These are phyloP conservation scores for Tribolium castaneum DNA, from an alignment of 1,140 invertebrate genomes.

Conservation along the genomic window DNA sequence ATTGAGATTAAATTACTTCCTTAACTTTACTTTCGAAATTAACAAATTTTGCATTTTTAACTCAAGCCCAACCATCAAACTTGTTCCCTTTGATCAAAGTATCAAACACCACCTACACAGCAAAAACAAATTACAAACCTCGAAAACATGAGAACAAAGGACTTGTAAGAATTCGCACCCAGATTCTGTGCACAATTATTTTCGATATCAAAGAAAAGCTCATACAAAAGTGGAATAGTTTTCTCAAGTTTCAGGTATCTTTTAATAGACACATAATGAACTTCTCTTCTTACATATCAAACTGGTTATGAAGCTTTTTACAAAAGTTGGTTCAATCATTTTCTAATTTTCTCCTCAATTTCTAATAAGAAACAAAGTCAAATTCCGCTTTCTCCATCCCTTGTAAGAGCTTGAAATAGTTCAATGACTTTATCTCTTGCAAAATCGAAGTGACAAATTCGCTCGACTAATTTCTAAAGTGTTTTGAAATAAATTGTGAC, in stretches of 20 bases:
- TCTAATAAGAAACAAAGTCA: constrained; percentile 4
- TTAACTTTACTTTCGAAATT: background rate
- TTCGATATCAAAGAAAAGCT: background rate
- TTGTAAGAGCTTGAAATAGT: background rate
- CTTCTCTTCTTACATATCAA: background rate
- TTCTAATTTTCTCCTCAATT: background rate
- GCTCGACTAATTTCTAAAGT: background rate
- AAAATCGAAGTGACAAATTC: background rate
- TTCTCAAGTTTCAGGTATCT: background rate
- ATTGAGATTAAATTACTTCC: background rate
- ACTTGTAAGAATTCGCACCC: background rate
- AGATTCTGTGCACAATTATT: background rate
- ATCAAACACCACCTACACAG: background rate
- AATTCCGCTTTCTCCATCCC: background rate
- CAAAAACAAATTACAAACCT: background rate
- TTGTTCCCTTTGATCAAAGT: too few relatives aligned
- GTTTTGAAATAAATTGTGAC: background rate
- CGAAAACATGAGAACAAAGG: background rate
- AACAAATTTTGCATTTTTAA: background rate
- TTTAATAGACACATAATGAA: background rate
- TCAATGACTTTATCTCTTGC: background rate
- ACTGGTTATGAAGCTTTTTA: background rate
- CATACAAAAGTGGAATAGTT: background rate
- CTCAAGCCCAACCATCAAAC: too few relatives aligned
- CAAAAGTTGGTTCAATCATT: background rate